Percentiles rank a stretch among this genome's conserved stretches.
phyloP scores from a whole-genome alignment of 2,797 vertebrate genomes.

The Hydrophis major region DNA sequence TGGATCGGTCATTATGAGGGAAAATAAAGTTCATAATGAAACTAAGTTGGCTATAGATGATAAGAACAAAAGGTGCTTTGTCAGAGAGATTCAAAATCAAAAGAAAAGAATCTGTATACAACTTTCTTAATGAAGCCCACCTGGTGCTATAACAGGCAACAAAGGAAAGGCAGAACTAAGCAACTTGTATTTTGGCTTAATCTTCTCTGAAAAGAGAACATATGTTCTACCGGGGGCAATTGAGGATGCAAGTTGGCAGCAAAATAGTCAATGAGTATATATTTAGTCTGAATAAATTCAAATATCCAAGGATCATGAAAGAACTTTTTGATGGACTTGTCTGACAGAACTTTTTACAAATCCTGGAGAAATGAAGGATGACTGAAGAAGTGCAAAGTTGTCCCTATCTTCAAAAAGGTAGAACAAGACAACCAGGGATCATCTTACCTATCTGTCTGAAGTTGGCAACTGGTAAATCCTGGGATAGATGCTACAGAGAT shows the following conservation, averaged over 20 bases:
- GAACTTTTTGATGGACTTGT: background rate
- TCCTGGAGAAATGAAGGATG: background rate
- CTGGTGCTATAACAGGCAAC: background rate
- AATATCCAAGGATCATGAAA: background rate
- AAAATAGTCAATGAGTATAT: background rate
- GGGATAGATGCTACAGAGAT: background rate
- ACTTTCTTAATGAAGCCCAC: background rate
- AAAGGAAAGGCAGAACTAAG: background rate
- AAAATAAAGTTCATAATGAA: background rate
- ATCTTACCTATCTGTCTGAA: background rate
- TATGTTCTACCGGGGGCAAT: background rate
- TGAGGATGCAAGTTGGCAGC: background rate
- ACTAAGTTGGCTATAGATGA: background rate
- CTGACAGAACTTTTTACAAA: background rate
- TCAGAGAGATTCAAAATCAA: background rate
- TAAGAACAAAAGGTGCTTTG: background rate
- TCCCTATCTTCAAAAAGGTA: background rate
- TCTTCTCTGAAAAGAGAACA: background rate
- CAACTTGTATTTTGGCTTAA: background rate
- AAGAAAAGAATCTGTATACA: background rate
- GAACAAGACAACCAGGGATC: background rate
- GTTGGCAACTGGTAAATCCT: background rate
- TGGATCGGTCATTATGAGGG: background rate
- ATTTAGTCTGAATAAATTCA: background rate
- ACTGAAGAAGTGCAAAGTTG: background rate